A percentile compares a stretch with the other conserved stretches of the same genome.
Evolutionary conservation across 2,888 invertebrate species (phyloP).

Genomic region (Agrochola lota): DNA sequence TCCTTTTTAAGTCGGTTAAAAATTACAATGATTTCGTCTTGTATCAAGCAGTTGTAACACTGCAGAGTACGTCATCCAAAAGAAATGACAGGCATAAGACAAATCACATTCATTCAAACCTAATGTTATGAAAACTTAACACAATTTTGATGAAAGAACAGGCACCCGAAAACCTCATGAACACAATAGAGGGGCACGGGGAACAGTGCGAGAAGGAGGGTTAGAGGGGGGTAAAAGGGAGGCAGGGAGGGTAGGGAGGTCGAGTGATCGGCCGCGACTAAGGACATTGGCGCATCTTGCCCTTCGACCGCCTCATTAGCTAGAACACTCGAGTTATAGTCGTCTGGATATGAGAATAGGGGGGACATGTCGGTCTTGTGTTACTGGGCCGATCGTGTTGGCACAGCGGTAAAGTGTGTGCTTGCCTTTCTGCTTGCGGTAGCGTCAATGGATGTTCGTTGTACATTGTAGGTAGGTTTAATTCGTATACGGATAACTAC

Average conservation of each 20-base stretch:
- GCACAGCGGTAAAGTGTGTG: slow-evolving; percentile 42
- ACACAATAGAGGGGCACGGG: slow-evolving; percentile 67
- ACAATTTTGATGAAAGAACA: slow-evolving; percentile 69
- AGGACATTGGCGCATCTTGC: slow-evolving; percentile 81
- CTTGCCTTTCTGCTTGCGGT: slow-evolving; percentile 38
- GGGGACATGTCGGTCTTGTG: slow-evolving; percentile 49
- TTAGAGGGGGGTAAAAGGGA: slow-evolving; percentile 32
- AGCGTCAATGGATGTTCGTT: slow-evolving; percentile 16
- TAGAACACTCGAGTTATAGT: slow-evolving; percentile 76
- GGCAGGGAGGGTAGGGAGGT: slow-evolving; percentile 67
- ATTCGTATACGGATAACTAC: not conserved
- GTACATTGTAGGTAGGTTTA: not conserved
- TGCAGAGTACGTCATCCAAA: not conserved
- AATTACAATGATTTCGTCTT: not conserved
- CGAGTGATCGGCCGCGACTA: slow-evolving; percentile 82
- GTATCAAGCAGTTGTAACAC: not conserved
- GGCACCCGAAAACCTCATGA: slow-evolving; percentile 66
- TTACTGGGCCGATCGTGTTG: slow-evolving; percentile 54
- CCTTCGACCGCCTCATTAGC: slow-evolving; percentile 80
- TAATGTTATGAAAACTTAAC: slow-evolving; percentile 61
- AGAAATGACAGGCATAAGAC: slow-evolving; percentile 27
- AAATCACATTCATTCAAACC: slow-evolving; percentile 33
- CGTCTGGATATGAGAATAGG: slow-evolving; percentile 68
- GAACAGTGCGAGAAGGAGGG: slow-evolving; percentile 35
- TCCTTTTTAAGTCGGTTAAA: not conserved